phyloP scores from a whole-genome alignment of 2,113 vertebrate species.

The Caranx ignobilis region DNA sequence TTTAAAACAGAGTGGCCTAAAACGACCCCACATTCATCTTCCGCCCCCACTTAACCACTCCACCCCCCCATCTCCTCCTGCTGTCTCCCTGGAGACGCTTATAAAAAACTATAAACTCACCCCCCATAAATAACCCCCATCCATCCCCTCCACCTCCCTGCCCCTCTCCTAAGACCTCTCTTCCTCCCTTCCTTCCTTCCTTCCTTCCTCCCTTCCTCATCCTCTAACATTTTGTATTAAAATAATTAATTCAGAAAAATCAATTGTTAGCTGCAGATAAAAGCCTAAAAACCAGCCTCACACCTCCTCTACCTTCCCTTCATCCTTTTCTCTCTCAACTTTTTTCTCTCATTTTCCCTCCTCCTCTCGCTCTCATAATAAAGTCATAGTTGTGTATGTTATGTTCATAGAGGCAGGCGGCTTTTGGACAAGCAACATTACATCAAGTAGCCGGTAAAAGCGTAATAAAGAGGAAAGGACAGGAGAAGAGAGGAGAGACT shows the following conservation, averaged over 20 bases:
- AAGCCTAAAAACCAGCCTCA: too few species aligned
- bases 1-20: constrained; percentile 49
- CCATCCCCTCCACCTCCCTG: background rate
- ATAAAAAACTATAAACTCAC: constrained; percentile 16
- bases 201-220: too few species aligned
- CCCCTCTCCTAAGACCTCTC: background rate
- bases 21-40: constrained; percentile 42
- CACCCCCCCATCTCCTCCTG: background rate
- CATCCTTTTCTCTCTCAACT: background rate
- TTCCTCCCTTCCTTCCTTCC: background rate
- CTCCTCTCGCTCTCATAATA: constrained; percentile 12
- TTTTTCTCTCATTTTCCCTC: background rate
- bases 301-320: background rate
- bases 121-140: background rate
- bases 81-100: background rate
- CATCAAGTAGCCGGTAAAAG: constrained; percentile 37
- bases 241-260: too few species aligned
- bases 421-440: constrained; percentile 45
- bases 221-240: too few species aligned
- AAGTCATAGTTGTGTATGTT: constrained; percentile 32
- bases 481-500: background rate
- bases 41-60: background rate
- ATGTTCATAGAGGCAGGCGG: constrained; percentile 11
- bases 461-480: constrained; percentile 18
- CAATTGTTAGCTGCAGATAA: too few species aligned